Percentiles rank a stretch among this genome's conserved stretches.
Conservation (phyloP, 2,113 vertebrate species). For the Gnathonemus longibarbis region DNA sequence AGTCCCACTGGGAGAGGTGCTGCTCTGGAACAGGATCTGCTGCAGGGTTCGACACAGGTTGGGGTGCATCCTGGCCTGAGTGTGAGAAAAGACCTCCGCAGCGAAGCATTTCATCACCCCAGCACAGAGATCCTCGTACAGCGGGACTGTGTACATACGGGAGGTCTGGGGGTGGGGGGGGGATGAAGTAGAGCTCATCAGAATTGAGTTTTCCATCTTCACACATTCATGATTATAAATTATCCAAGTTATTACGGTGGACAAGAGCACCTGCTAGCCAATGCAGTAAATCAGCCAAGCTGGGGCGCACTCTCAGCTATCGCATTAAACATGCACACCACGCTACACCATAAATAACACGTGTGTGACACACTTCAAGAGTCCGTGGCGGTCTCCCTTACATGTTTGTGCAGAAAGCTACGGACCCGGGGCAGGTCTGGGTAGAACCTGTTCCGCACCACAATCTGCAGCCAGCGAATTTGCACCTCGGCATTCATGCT, state of each 20-base stretch:
- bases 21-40: slow-evolving; percentile 79
- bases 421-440: slow-evolving; percentile 82
- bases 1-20: slow-evolving; percentile 23
- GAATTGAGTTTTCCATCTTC: neutral
- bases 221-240: neutral
- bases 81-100: slow-evolving; percentile 89
- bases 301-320: neutral
- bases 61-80: slow-evolving; percentile 83
- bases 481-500: slow-evolving; percentile 89
- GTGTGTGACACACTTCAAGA: neutral
- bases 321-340: neutral
- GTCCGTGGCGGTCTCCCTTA: slow-evolving; percentile 42
- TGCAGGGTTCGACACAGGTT: slow-evolving; percentile 85
- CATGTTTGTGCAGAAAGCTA: slow-evolving; percentile 88
- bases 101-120: slow-evolving; percentile 86
- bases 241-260: neutral
- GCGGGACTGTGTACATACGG: slow-evolving; percentile 94
- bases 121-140: slow-evolving; percentile 90
- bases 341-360: neutral
- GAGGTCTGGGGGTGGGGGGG: slow-evolving; percentile 69
- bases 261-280: neutral
- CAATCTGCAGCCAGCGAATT: slow-evolving; percentile 90
- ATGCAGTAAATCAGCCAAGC: neutral
- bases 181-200: neutral
- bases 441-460: slow-evolving; percentile 84